phyloP scores from a whole-genome alignment of 1,140 invertebrate genomes.

The Antheraea mylitta region DNA sequence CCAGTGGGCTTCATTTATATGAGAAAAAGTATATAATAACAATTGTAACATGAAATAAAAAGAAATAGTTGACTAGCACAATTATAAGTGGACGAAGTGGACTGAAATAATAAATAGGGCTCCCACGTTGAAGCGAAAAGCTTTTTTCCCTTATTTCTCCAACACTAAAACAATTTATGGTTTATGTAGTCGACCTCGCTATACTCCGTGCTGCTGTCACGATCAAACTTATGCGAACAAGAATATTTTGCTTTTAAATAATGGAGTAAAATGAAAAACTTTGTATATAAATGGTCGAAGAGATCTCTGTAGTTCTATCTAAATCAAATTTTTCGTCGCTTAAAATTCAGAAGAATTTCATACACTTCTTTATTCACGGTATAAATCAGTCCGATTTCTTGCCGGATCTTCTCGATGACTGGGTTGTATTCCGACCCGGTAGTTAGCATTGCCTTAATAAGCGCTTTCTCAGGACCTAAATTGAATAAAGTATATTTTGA shows the following conservation, averaged over 20 bases:
- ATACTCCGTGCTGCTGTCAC: slow-evolving; percentile 46
- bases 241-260: slow-evolving; percentile 44
- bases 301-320: not conserved
- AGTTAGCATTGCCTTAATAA: too few species aligned
- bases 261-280: slow-evolving; percentile 25
- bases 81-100: not conserved
- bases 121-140: slow-evolving; percentile 52
- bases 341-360: not conserved
- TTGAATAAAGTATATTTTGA: too few species aligned
- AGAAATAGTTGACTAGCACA: too few species aligned
- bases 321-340: slow-evolving; percentile 3
- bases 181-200: slow-evolving; percentile 71
- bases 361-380: too few species aligned
- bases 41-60: too few species aligned
- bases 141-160: slow-evolving; percentile 53
- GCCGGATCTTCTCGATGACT: too few species aligned
- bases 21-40: too few species aligned
- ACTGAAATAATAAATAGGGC: slow-evolving; percentile 52
- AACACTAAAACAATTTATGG: slow-evolving; percentile 62
- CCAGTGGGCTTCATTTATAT: too few species aligned
- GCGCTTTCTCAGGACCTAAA: too few species aligned
- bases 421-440: too few species aligned
- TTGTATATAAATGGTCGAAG: slow-evolving; percentile 25
- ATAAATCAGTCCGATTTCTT: too few species aligned
- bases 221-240: slow-evolving; percentile 53